Evolutionary conservation across 2,888 invertebrate species (phyloP).

Genomic region (Patella pellucida): DNA sequence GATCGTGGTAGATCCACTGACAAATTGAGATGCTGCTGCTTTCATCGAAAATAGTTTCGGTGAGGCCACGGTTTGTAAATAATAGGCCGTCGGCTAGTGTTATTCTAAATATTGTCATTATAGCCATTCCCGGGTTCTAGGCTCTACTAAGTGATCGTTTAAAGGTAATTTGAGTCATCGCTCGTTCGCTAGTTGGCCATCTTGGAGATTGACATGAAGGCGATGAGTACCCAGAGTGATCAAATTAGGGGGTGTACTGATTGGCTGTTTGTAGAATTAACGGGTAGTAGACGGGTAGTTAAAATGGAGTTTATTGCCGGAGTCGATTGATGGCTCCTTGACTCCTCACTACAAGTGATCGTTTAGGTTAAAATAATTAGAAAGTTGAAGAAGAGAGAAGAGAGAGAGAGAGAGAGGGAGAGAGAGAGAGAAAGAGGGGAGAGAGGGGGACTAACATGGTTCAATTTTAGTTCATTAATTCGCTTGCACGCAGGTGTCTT

Average conservation of each 20-base stretch:
- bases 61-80: background rate
- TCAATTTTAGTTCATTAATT: too few relatives aligned
- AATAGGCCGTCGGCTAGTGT: background rate
- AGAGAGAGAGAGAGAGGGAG: too few relatives aligned
- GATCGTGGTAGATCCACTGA: too few relatives aligned
- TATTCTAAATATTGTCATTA: slow-evolving; percentile 5
- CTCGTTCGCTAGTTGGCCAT: background rate
- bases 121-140: background rate
- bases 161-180: slow-evolving; percentile 22
- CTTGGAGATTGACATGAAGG: background rate
- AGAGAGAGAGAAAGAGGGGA: too few relatives aligned
- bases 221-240: background rate
- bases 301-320: background rate
- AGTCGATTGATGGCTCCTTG: too few relatives aligned
- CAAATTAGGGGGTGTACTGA: background rate
- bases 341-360: too few relatives aligned
- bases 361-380: too few relatives aligned
- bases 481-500: too few relatives aligned
- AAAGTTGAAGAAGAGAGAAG: too few relatives aligned
- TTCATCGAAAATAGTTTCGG: too few relatives aligned
- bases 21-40: too few relatives aligned
- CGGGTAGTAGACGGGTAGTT: background rate
- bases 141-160: slow-evolving; percentile 21
- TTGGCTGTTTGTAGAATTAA: slow-evolving; percentile 3
- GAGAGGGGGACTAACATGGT: too few relatives aligned